A percentile compares a stretch with the other conserved stretches of the same genome.
phyloP scores from a whole-genome alignment of 2,797 vertebrate genomes.

The Malacoraja senta region DNA sequence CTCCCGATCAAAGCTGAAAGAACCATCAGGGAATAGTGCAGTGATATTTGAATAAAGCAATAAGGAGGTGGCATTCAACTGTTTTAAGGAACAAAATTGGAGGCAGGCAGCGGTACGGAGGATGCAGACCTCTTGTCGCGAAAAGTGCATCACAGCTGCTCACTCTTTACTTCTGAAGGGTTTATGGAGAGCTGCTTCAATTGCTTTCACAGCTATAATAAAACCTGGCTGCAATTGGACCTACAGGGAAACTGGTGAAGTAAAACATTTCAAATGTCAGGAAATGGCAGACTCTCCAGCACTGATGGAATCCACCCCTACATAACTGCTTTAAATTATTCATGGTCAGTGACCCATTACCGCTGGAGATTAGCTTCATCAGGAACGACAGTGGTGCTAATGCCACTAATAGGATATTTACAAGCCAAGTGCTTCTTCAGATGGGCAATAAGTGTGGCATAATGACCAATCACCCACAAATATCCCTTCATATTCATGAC shows the following conservation, averaged over 20 bases:
- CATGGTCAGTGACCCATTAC: not conserved
- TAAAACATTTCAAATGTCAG: slow-evolving; percentile 29
- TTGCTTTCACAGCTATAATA: not conserved
- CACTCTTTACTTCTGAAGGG: not conserved
- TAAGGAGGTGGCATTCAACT: not conserved
- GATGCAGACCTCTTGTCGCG: not conserved
- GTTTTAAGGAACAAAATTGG: not conserved
- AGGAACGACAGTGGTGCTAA: not conserved
- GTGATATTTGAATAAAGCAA: not conserved
- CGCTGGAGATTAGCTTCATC: not conserved
- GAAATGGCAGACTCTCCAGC: not conserved
- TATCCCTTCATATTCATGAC: not conserved
- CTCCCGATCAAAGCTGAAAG: not conserved
- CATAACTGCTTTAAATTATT: not conserved
- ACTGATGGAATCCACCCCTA: not conserved
- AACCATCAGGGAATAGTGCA: not conserved
- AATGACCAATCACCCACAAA: not conserved
- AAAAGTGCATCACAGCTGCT: not conserved
- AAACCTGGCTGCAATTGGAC: slow-evolving; percentile 10
- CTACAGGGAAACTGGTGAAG: not conserved
- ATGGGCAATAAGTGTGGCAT: not conserved
- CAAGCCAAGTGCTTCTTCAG: not conserved
- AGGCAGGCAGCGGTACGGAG: not conserved
- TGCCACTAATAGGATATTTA: not conserved
- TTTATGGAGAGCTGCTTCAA: not conserved